A percentile compares a stretch with the other conserved stretches of the same genome.
These are phyloP conservation scores for Callithrix jacchus DNA, from an alignment of 2,113 vertebrate genomes.

Conservation along the genomic window DNA sequence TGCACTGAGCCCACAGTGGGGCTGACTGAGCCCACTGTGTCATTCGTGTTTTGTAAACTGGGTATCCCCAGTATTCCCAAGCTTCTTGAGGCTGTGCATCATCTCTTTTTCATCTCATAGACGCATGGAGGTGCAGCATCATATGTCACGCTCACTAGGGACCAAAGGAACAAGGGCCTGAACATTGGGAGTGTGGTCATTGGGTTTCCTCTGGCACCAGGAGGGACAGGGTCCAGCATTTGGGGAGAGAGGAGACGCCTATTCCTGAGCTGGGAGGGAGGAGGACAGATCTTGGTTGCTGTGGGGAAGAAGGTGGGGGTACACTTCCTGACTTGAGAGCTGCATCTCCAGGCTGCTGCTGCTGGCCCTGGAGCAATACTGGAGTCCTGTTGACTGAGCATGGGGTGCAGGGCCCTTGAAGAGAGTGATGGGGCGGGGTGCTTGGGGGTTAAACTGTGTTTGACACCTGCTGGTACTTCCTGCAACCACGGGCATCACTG, in stretches of 20 bases:
- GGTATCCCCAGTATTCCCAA: accelerated
- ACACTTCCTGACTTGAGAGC: neutral
- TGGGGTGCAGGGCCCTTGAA: neutral
- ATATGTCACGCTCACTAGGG: accelerated
- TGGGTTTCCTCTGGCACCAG: neutral
- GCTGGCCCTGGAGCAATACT: accelerated
- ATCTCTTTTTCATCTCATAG: neutral
- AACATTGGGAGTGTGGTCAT: neutral
- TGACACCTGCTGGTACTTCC: neutral
- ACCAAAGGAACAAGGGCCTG: neutral
- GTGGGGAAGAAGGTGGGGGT: neutral
- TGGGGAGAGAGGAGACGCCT: neutral
- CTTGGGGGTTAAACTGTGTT: accelerated
- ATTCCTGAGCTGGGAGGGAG: neutral
- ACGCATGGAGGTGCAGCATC: neutral
- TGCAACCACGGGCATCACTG: accelerated
- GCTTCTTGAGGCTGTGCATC: neutral
- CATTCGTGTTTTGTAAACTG: neutral
- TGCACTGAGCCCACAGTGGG: too few relatives aligned
- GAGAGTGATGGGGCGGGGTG: neutral
- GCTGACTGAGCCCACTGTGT: too few relatives aligned
- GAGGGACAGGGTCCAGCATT: neutral
- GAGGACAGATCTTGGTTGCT: too few relatives aligned
- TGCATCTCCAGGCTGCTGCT: accelerated
- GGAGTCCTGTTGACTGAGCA: neutral